Conservation (phyloP, 2,888 invertebrate species). For the Falcaria lacertinaria region DNA sequence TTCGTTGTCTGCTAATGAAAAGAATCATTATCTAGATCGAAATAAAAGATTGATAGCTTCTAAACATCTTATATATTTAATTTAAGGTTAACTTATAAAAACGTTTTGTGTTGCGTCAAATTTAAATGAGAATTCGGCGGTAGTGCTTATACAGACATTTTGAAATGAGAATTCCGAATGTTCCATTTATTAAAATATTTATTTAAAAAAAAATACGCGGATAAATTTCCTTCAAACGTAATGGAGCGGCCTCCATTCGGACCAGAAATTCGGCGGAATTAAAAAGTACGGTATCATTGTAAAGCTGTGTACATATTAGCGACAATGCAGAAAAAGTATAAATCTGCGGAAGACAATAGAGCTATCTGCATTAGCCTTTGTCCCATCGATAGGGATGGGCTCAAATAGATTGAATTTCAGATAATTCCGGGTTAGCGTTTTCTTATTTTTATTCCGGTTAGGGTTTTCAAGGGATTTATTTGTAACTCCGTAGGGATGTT, state of each 20-base stretch:
- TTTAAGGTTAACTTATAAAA: too few species aligned
- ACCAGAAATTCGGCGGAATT: conserved; percentile 43
- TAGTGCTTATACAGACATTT: too few species aligned
- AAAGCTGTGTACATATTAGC: conserved; percentile 68
- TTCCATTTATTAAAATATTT: too few species aligned
- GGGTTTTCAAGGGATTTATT: conserved; percentile 28
- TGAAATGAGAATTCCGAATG: too few species aligned
- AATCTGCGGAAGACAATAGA: conserved; percentile 69
- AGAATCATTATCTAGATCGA: background rate
- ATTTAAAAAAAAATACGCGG: too few species aligned
- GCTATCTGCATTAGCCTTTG: conserved; percentile 64
- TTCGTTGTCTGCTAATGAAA: background rate
- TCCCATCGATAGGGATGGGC: conserved; percentile 67
- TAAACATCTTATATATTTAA: background rate
- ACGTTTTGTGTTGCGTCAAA: too few species aligned
- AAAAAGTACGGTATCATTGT: conserved; percentile 55
- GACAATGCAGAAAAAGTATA: conserved; percentile 69
- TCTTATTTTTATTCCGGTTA: conserved; percentile 50
- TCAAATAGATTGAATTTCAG: conserved; percentile 74
- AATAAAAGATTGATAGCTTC: background rate
- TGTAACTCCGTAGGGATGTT: conserved; percentile 31
- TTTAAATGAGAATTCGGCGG: too few species aligned
- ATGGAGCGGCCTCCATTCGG: conserved; percentile 13
- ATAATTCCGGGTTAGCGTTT: conserved; percentile 63
- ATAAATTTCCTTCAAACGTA: conserved; percentile 5